phyloP scores from a whole-genome alignment of 2,888 invertebrate species.

The Cistogaster globosa region DNA sequence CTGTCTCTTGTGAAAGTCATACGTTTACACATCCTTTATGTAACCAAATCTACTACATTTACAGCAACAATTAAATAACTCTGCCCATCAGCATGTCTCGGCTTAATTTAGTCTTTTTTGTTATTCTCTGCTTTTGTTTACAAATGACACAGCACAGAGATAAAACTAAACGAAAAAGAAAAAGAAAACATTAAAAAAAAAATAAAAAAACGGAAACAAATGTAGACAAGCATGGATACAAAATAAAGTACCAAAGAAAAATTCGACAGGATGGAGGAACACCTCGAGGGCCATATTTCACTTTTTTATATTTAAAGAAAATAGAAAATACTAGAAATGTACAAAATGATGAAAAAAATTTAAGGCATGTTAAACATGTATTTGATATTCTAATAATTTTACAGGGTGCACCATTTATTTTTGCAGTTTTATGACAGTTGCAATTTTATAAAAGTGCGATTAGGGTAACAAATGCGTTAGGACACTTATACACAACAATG shows the following conservation, averaged over 20 bases:
- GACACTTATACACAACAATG: too few species aligned
- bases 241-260: slow-evolving; percentile 10
- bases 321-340: slow-evolving; percentile 17
- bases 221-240: slow-evolving; percentile 38
- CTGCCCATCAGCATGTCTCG: slow-evolving; percentile 28
- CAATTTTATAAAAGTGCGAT: too few species aligned
- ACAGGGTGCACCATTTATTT: neutral
- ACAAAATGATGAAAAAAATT: slow-evolving; percentile 9
- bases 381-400: slow-evolving; percentile 4
- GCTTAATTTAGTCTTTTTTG: slow-evolving; percentile 12
- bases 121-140: slow-evolving; percentile 2
- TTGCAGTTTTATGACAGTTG: too few species aligned
- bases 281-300: slow-evolving; percentile 33
- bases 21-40: neutral
- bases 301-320: neutral
- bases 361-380: slow-evolving; percentile 22
- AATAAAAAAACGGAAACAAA: slow-evolving; percentile 48
- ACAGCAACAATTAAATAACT: slow-evolving; percentile 3
- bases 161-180: neutral
- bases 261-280: neutral
- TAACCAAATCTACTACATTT: neutral
- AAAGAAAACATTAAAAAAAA: neutral
- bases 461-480: too few species aligned
- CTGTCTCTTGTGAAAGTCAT: neutral
- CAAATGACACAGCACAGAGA: slow-evolving; percentile 9